A percentile compares a stretch with the other conserved stretches of the same genome.
Conservation (phyloP, 2,797 vertebrate genomes). For the Apogon talboti region DNA sequence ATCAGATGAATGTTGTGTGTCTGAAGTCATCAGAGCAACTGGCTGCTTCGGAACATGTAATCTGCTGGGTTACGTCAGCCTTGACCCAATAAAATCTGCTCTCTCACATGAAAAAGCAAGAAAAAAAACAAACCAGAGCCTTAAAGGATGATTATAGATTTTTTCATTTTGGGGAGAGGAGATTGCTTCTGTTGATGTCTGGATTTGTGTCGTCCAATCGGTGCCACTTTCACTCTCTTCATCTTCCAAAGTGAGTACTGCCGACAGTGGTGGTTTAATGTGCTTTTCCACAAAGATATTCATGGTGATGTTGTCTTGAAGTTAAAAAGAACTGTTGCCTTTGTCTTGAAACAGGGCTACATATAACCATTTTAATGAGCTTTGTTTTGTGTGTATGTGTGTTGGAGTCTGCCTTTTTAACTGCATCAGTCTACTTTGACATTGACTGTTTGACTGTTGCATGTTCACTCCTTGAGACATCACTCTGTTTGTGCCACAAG, state of each 20-base stretch:
- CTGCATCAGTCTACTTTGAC: constrained; percentile 14
- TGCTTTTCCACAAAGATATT: constrained; percentile 5
- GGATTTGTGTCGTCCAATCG: constrained; percentile 30
- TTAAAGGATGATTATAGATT: constrained; percentile 15
- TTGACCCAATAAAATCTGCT: constrained; percentile 37
- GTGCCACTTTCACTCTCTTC: constrained; percentile 19
- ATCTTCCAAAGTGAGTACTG: constrained; percentile 20
- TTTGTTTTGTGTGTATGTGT: constrained; percentile 12
- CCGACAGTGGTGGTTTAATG: constrained; percentile 25
- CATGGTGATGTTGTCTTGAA: constrained; percentile 10
- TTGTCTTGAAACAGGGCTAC: neutral
- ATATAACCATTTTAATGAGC: constrained; percentile 8
- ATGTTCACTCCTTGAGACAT: constrained; percentile 2
- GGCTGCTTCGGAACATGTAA: constrained; percentile 62
- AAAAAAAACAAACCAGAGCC: constrained; percentile 31
- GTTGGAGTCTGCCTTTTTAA: constrained; percentile 7
- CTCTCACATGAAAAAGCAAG: neutral
- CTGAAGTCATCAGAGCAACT: constrained; percentile 50
- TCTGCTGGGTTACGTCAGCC: constrained; percentile 60
- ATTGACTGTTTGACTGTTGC: constrained; percentile 1
- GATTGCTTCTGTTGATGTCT: constrained; percentile 29
- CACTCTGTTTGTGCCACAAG: constrained; percentile 22
- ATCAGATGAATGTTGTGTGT: constrained; percentile 23
- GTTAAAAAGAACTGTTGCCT: neutral
- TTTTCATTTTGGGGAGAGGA: constrained; percentile 6